Evolutionary conservation across 1,140 invertebrate species (phyloP), one percentile per base, ranked within the genome.

Genomic region (Schlechtendalia chinensis): DNA sequence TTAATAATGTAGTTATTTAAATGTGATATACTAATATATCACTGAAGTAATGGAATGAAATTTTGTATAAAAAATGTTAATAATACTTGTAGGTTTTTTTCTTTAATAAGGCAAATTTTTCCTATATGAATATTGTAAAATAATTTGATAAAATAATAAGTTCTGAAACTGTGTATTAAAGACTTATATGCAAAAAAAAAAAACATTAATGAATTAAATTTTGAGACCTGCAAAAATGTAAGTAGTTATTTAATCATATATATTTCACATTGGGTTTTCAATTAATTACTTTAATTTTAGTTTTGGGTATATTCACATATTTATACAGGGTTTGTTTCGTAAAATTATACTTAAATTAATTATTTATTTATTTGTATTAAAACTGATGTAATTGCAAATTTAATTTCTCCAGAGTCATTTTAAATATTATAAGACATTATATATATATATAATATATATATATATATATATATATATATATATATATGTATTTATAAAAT

Each of bases 251-350:
- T 29, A 47, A 50, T 45, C 16, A 50, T 71, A n/a, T 50, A 50
- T 53, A n/a, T 29, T 71, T 71, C 24, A 71, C 45, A 53, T 53
- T 71, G 47, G 47, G 45, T 53, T 71, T 27, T 71, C 6, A 71
- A 19, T 29, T 53, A n/a, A 27, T 53, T 19, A 53, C 17, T 27
- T 53, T 27, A 3, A 71, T 71, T 53, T 53, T 71, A 71, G 16
- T 71, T 71, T 53, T 71, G 69, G 69, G 47, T 71, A 53, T 71
- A 29, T 54, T 71, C 47, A 71, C 24, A 71, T 47, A 53, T 71
- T 53, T 71, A 71, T 54, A 71, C 47, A 71, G 69, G 69, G 69
- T 71, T 71, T 53, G 16, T 71, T 71, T 71, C 14, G 27, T 53
- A 54, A 71, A 0, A 53, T 71, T 53, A 29, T 71, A 54, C 6